Conservation (phyloP, 2,797 vertebrate species). For the Antennarius maculatus region DNA sequence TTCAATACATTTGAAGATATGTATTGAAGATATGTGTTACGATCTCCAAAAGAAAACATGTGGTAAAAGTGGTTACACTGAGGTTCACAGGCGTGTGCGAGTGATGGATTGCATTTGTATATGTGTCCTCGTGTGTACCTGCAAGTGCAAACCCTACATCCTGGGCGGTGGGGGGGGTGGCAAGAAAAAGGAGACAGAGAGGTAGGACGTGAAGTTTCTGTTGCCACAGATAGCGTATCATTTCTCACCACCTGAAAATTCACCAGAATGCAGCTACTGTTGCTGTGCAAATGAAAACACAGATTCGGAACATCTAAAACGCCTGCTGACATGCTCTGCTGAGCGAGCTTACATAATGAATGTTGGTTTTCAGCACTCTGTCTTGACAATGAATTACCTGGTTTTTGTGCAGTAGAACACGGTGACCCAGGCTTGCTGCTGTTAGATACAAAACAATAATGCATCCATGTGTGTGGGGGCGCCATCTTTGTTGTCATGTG, state of each 20-base stretch:
- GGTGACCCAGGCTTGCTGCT: slow-evolving; percentile 62
- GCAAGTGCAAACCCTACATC: slow-evolving; percentile 46
- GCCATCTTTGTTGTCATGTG: slow-evolving; percentile 29
- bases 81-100: slow-evolving; percentile 54
- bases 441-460: slow-evolving; percentile 63
- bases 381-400: slow-evolving; percentile 70
- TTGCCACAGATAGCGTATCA: slow-evolving; percentile 68
- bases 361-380: slow-evolving; percentile 71
- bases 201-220: slow-evolving; percentile 62
- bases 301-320: slow-evolving; percentile 66
- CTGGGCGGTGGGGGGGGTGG: slow-evolving; percentile 17
- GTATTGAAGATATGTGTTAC: not conserved
- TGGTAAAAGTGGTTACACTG: slow-evolving; percentile 68
- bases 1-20: not conserved
- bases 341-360: slow-evolving; percentile 70
- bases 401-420: slow-evolving; percentile 65
- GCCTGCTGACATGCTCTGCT: slow-evolving; percentile 63
- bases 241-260: slow-evolving; percentile 74
- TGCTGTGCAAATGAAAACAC: slow-evolving; percentile 59
- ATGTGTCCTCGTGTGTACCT: slow-evolving; percentile 25
- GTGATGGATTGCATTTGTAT: slow-evolving; percentile 29
- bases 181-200: slow-evolving; percentile 12
- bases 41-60: slow-evolving; percentile 47
- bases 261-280: slow-evolving; percentile 57
- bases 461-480: slow-evolving; percentile 52